Base-by-base conservation (phyloP, 2,888 invertebrate genomes). In the Sphaeridia pumilis region DNA sequence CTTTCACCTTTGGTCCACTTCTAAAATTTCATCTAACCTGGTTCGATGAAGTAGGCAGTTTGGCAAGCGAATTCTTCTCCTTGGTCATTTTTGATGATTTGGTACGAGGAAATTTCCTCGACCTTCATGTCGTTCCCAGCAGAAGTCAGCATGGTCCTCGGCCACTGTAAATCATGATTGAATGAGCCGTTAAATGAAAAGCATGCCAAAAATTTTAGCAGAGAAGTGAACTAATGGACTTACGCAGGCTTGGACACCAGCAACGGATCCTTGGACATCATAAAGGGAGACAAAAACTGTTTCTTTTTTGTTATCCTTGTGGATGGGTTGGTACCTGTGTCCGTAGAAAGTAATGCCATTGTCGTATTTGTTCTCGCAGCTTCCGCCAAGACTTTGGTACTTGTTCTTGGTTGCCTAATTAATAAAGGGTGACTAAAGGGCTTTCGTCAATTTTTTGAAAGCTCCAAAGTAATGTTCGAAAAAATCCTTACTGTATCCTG, bases 241-340 rank as follows among this genome's bases (percentile, higher is more conserved):
- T 55, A 62, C 58, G 46, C 57, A 42, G 41, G 57, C 55, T 43
- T 63, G 63, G 28, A 60, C 52, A 52, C 63, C 63, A 56, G 60
- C 57, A 26, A 63, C 55, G 36, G 52, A 45, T 35, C 60, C 60
- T 43, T 61, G 56, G 10, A 24, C 35, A 24, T 61, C 59, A n/a
- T 43, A 58, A 25, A 61, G 46, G 14, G 59, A 46, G 27, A 47
- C 52, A 14, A 61, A 45, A 3, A 51, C 36, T 36, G 46, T 24
- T 26, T 61, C 61, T 7, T 44, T 38, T 4, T 25, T 31, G 28
- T 49, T 47, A 5, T 47, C 34, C 26, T 56, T 55, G 2, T 57
- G 58, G 46, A 49, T 25, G 4, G 28, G 36, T 28, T 49, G 46
- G 4, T 47, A 38, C 2, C 58, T 56, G 46, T 46, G 25, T 31